phyloP scores from a whole-genome alignment of 2,113 vertebrate species.

The Hypocryptadius cinnamomeus region DNA sequence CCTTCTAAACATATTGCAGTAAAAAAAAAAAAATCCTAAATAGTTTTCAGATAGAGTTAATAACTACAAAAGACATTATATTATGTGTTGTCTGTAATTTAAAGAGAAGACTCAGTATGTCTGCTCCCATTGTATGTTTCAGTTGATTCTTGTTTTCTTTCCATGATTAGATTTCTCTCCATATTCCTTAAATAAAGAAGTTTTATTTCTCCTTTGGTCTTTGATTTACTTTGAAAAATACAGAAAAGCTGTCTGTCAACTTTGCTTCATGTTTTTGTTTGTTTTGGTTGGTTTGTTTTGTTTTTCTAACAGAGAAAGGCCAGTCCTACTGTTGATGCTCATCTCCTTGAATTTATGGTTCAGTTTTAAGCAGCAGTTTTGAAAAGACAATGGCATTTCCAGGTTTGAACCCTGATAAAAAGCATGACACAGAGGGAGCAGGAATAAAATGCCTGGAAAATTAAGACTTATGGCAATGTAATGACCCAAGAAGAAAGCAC shows the following conservation, averaged over 20 bases:
- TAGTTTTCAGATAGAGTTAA: not conserved
- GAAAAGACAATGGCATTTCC: constrained; percentile 31
- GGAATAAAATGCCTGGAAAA: constrained; percentile 61
- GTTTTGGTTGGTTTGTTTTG: not conserved
- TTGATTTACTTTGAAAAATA: not conserved
- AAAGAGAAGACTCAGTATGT: not conserved
- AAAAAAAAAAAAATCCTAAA: not conserved
- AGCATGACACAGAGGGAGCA: constrained; percentile 39
- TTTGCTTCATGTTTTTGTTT: not conserved
- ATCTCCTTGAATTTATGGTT: not conserved
- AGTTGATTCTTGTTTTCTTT: not conserved
- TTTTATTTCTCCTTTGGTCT: not conserved
- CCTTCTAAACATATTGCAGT: not conserved
- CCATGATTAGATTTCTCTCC: not conserved
- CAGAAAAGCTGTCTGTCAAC: rapidly evolving
- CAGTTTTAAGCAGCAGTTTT: not conserved
- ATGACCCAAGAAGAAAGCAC: constrained; percentile 59
- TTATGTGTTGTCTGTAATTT: not conserved
- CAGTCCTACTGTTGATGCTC: not conserved
- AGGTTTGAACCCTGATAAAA: constrained; percentile 45
- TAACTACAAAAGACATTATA: not conserved
- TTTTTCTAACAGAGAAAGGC: not conserved
- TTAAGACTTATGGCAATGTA: constrained; percentile 61
- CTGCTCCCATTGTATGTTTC: not conserved
- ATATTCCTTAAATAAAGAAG: not conserved